Evolutionary conservation across 2,888 invertebrate genomes (phyloP).

Genomic region (Gasteruption jaculator): DNA sequence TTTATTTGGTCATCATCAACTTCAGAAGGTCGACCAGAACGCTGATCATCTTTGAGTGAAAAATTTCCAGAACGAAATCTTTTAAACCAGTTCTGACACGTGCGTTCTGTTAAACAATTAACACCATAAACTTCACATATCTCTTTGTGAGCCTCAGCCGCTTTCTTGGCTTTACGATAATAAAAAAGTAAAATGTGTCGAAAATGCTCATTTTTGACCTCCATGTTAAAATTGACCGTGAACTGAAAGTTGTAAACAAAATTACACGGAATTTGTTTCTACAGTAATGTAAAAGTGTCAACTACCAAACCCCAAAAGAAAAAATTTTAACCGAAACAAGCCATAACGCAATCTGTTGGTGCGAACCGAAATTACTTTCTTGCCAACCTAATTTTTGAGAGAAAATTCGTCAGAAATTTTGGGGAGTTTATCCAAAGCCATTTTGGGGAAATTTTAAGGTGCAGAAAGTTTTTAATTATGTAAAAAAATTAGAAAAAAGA

Average conservation of each 20-base stretch:
- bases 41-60: conserved; percentile 20
- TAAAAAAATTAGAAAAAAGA: too few relatives aligned
- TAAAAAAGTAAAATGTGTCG: conserved; percentile 6
- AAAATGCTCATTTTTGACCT: conserved; percentile 1
- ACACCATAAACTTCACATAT: too few relatives aligned
- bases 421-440: too few relatives aligned
- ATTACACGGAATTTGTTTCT: conserved; percentile 1
- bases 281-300: not conserved
- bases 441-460: too few relatives aligned
- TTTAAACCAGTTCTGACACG: not conserved
- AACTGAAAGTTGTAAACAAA: conserved; percentile 1
- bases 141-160: too few relatives aligned
- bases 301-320: too few relatives aligned
- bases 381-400: too few relatives aligned
- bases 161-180: conserved; percentile 1
- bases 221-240: not conserved
- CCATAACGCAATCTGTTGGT: too few relatives aligned
- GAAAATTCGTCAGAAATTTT: too few relatives aligned
- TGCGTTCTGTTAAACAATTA: not conserved
- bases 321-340: too few relatives aligned
- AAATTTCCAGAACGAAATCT: conserved; percentile 20
- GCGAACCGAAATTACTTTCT: too few relatives aligned
- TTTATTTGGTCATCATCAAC: conserved; percentile 17
- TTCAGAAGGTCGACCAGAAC: conserved; percentile 15
- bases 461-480: too few relatives aligned